Conservation (phyloP, 2,113 vertebrate genomes). For the Apus apus region DNA sequence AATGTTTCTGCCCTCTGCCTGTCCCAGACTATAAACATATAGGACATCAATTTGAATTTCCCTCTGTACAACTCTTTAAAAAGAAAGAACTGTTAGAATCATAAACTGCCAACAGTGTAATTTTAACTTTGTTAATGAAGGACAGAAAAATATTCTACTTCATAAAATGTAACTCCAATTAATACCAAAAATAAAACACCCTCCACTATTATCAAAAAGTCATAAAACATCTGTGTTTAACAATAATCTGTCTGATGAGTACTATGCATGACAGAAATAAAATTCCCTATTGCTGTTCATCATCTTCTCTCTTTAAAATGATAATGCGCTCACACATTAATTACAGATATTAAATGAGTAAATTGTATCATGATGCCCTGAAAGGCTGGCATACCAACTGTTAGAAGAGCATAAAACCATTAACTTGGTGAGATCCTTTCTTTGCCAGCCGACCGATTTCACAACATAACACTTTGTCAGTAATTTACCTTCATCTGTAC, state of each 20-base stretch:
- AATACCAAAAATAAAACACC: slow-evolving; percentile 35
- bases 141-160: background rate
- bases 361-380: background rate
- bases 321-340: background rate
- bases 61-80: background rate
- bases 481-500: slow-evolving; percentile 9
- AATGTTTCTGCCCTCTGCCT: background rate
- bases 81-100: background rate
- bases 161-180: background rate
- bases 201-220: background rate
- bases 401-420: background rate
- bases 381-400: background rate
- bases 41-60: background rate
- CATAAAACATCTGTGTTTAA: slow-evolving; percentile 46
- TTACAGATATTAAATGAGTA: slow-evolving; percentile 43
- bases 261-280: background rate
- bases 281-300: background rate
- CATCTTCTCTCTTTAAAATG: background rate
- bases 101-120: background rate
- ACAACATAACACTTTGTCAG: background rate
- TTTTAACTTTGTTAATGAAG: slow-evolving; percentile 19
- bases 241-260: background rate
- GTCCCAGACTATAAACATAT: background rate
- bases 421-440: background rate
- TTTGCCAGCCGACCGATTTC: background rate